A percentile compares a stretch with the other conserved stretches of the same genome.
These are phyloP conservation scores for Struthio camelus DNA, from an alignment of 2,113 vertebrate genomes.

Conservation along the genomic window DNA sequence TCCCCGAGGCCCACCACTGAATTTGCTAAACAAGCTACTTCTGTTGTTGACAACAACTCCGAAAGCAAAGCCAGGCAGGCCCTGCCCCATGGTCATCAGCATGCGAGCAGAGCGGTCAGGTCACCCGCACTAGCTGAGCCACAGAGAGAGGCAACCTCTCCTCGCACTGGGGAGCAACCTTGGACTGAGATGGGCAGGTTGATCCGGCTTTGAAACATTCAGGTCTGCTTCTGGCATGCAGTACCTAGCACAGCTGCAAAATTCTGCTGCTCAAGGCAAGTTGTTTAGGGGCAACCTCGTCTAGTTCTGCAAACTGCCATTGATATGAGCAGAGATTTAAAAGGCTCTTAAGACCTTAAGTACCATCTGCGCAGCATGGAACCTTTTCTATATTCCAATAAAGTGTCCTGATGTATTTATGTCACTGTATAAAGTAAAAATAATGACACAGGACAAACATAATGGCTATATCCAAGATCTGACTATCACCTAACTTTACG, in stretches of 20 bases:
- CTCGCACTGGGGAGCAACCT: neutral
- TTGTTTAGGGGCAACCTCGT: neutral
- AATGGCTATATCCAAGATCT: neutral
- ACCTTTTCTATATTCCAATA: neutral
- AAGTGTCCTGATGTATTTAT: neutral
- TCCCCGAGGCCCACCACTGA: too few species aligned
- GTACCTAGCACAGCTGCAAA: neutral
- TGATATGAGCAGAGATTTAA: neutral
- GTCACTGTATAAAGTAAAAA: neutral
- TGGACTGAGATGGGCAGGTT: neutral
- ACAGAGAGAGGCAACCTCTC: neutral
- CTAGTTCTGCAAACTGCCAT: too few species aligned
- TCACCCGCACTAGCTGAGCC: neutral
- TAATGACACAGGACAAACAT: neutral
- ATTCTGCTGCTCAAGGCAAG: neutral
- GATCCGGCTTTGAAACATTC: neutral
- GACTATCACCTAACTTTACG: neutral
- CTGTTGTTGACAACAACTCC: neutral
- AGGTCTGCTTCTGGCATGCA: neutral
- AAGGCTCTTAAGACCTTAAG: neutral
- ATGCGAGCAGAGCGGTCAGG: neutral
- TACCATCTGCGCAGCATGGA: accelerated
- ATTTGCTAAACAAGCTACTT: neutral
- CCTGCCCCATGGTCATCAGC: neutral
- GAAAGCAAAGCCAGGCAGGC: neutral